A percentile compares a stretch with the other conserved stretches of the same genome.
phyloP scores from a whole-genome alignment of 92 coral and sea anemone genomes.

The Muricea muricata region DNA sequence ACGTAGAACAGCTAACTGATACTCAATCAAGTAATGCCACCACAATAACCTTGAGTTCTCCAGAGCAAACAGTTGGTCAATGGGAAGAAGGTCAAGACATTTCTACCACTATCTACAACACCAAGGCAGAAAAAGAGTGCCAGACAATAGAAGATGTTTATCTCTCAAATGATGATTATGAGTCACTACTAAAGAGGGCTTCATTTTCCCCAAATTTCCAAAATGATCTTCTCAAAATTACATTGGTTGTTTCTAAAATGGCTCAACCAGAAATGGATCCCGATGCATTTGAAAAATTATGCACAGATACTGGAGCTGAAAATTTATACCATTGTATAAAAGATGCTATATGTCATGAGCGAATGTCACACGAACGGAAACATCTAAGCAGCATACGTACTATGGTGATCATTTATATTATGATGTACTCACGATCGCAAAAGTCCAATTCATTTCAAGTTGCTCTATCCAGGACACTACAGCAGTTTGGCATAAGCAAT shows the following conservation, averaged over 20 bases:
- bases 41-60: not conserved
- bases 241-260: not conserved
- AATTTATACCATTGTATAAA: no score
- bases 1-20: not conserved
- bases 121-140: not conserved
- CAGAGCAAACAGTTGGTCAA: no score
- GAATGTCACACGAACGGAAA: not conserved
- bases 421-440: not conserved
- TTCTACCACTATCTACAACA: no score
- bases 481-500: no score
- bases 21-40: not conserved
- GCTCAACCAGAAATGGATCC: not conserved
- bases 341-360: not conserved
- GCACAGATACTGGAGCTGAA: no score
- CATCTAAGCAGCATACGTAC: not conserved
- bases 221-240: not conserved
- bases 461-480: no score
- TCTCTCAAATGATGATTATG: not conserved
- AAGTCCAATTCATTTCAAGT: no score
- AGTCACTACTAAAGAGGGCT: not conserved
- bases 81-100: no score
- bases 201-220: not conserved
- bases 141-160: not conserved
- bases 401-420: constrained; percentile 1
- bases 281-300: not conserved